Percentiles rank a stretch among this genome's conserved stretches.
These are phyloP conservation scores for Psix sp. DNA, from an alignment of 1,140 invertebrate species.

Conservation along the genomic window DNA sequence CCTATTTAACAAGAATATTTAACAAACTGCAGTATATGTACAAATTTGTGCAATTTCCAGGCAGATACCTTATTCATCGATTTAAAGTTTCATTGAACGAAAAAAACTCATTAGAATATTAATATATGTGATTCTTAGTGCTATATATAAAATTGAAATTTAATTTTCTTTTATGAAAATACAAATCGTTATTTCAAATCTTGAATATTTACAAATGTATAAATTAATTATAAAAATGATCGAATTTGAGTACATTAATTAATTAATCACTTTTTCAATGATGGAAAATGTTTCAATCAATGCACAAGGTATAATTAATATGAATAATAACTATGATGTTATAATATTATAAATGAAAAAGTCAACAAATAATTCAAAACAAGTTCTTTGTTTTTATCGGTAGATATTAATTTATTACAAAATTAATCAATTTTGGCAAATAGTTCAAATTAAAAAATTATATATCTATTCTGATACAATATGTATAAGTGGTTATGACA, in stretches of 20 bases:
- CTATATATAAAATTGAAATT: conserved; percentile 19
- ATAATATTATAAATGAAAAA: too few relatives aligned
- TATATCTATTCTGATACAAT: too few relatives aligned
- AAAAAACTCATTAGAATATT: conserved; percentile 32
- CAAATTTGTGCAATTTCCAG: conserved; percentile 46
- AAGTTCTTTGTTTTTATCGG: too few relatives aligned
- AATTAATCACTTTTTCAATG: neutral
- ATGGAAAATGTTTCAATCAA: too few relatives aligned
- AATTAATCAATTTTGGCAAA: too few relatives aligned
- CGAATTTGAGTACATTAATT: conserved; percentile 1
- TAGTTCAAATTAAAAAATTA: too few relatives aligned
- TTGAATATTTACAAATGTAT: conserved; percentile 1
- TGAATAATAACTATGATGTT: too few relatives aligned
- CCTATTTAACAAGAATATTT: conserved; percentile 26
- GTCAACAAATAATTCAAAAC: neutral
- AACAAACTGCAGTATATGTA: conserved; percentile 38
- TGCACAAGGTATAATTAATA: too few relatives aligned
- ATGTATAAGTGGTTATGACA: too few relatives aligned
- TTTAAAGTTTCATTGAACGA: conserved; percentile 2
- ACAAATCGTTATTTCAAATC: conserved; percentile 7
- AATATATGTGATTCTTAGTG: conserved; percentile 23
- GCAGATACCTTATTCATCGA: conserved; percentile 15
- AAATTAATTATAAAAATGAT: neutral
- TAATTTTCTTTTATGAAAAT: conserved; percentile 25
- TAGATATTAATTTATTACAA: too few relatives aligned